Percentiles rank a stretch among this genome's conserved stretches.
Conservation (phyloP, 2,113 vertebrate species). For the Cairina moschata region DNA sequence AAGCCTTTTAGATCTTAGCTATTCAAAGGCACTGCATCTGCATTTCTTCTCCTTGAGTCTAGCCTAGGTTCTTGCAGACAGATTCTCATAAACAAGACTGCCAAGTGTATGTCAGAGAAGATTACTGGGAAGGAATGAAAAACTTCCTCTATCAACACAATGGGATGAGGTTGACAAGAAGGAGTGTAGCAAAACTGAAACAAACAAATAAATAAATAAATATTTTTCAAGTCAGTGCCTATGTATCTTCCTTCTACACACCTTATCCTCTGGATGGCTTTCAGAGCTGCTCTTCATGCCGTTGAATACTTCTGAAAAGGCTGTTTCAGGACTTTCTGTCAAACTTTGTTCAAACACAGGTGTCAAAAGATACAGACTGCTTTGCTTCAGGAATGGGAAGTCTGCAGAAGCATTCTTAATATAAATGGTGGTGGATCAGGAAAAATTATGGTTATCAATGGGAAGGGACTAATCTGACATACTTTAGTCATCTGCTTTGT, state of each 20-base stretch:
- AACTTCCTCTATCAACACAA: not conserved
- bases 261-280: not conserved
- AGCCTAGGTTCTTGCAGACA: not conserved
- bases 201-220: no score
- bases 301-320: not conserved
- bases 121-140: not conserved
- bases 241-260: not conserved
- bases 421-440: not conserved
- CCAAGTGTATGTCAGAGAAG: not conserved
- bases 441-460: not conserved
- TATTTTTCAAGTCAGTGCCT: not conserved
- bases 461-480: not conserved
- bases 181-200: not conserved
- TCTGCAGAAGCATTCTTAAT: not conserved
- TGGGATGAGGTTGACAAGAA: not conserved
- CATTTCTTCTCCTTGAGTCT: not conserved
- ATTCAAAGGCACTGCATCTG: not conserved
- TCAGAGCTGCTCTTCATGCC: not conserved
- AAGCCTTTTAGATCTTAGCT: rapidly evolving
- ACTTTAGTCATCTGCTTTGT: not conserved
- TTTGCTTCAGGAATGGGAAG: not conserved
- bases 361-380: not conserved
- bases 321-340: not conserved
- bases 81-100: not conserved
- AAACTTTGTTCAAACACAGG: not conserved